Conservation (phyloP, 2,888 invertebrate genomes). For the Anorthoa munda region DNA sequence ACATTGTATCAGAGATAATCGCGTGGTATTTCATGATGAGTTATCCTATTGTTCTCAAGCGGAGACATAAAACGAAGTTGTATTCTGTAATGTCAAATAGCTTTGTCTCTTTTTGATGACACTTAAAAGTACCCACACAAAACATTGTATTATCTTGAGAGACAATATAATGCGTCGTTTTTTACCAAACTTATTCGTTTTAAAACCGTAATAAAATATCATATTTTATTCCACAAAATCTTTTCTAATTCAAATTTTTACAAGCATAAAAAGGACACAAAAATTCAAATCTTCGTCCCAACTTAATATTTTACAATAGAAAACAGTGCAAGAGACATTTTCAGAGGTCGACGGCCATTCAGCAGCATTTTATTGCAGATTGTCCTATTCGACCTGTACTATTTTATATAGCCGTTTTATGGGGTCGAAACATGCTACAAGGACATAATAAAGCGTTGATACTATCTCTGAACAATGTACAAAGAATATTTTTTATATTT, state of each 20-base stretch:
- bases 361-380: conserved; percentile 57
- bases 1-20: background rate
- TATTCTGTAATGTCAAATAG: background rate
- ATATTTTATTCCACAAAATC: background rate
- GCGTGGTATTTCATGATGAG: background rate
- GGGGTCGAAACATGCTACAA: conserved; percentile 51
- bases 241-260: conserved; percentile 5
- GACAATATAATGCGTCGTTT: background rate
- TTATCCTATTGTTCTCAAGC: background rate
- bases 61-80: conserved; percentile 2
- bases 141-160: background rate
- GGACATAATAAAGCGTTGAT: conserved; percentile 36
- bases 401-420: conserved; percentile 60
- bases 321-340: conserved; percentile 31
- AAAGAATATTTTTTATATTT: conserved; percentile 25
- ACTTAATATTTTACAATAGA: conserved; percentile 28
- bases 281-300: conserved; percentile 2
- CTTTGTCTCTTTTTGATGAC: background rate
- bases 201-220: background rate
- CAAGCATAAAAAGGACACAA: background rate
- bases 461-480: conserved; percentile 45
- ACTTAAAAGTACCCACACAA: background rate
- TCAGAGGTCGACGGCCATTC: conserved; percentile 33
- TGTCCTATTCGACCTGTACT: conserved; percentile 58
- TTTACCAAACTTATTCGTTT: background rate